Percentiles rank a stretch among this genome's conserved stretches.
phyloP scores from a whole-genome alignment of 2,797 vertebrate species.

The Parauchenoglanis punctatus region DNA sequence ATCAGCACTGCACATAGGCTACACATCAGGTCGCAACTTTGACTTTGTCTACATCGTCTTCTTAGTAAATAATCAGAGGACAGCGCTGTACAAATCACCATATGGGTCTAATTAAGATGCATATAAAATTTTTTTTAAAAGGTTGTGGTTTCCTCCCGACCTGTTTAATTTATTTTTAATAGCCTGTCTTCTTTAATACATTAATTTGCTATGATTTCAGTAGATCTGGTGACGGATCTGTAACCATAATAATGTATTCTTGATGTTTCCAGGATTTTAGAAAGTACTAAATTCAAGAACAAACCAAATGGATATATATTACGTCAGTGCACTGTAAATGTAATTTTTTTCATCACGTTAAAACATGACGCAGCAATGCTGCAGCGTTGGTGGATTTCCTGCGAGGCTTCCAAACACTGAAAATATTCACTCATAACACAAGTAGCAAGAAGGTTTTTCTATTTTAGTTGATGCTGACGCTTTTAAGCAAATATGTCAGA shows the following conservation, averaged over 20 bases:
- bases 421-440: not conserved
- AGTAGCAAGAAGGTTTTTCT: conserved; percentile 4
- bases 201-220: conserved; percentile 11
- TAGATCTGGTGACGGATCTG: not conserved
- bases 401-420: not conserved
- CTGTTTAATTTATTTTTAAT: conserved; percentile 54
- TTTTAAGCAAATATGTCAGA: conserved; percentile 13
- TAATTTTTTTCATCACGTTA: not conserved
- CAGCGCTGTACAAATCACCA: conserved; percentile 70
- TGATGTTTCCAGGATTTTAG: not conserved
- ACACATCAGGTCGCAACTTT: not conserved
- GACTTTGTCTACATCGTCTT: conserved; percentile 41
- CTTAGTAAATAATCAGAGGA: conserved; percentile 65
- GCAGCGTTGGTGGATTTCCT: not conserved
- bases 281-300: not conserved
- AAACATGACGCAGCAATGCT: not conserved
- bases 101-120: conserved; percentile 85
- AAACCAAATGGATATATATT: not conserved
- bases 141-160: conserved; percentile 46
- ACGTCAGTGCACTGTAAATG: not conserved
- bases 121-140: conserved; percentile 69
- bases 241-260: not conserved
- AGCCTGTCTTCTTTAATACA: conserved; percentile 19
- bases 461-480: not conserved
- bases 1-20: conserved; percentile 29